Evolutionary conservation across 2,113 vertebrate genomes (phyloP).

Genomic region (Planiliza haematocheilus): DNA sequence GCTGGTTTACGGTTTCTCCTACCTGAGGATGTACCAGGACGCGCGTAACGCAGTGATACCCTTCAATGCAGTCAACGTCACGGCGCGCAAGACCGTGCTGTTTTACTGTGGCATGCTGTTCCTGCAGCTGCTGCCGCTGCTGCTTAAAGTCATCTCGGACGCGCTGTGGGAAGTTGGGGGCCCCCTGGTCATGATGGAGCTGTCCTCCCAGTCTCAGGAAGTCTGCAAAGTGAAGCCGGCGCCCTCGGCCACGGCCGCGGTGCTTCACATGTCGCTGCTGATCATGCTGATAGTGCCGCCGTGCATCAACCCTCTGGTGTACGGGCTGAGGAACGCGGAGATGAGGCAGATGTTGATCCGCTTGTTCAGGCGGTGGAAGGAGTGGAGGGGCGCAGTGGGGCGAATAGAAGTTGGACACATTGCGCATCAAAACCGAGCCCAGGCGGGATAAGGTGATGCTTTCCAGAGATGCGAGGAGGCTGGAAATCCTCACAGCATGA

Average conservation of each 20-base stretch:
- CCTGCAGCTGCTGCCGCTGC: constrained; percentile 72
- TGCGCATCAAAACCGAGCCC: background rate
- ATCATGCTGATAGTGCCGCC: constrained; percentile 63
- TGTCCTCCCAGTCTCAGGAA: background rate
- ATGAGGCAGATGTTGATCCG: constrained; percentile 30
- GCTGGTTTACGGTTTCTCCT: constrained; percentile 62
- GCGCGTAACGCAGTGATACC: constrained; percentile 65
- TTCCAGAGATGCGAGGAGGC: background rate
- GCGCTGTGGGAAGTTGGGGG: constrained; percentile 63
- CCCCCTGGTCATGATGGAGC: constrained; percentile 1
- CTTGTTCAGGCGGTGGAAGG: background rate
- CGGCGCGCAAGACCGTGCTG: constrained; percentile 70
- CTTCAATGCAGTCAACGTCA: constrained; percentile 65
- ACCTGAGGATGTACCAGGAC: constrained; percentile 67
- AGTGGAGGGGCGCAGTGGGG: background rate
- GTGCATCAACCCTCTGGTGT: constrained; percentile 77
- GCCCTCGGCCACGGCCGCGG: constrained; percentile 9
- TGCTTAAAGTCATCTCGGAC: constrained; percentile 64
- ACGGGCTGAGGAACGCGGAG: constrained; percentile 66
- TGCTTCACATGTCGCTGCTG: constrained; percentile 65
- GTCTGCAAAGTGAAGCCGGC: background rate
- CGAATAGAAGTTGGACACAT: background rate
- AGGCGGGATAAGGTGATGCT: constrained; percentile 1
- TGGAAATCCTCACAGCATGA: background rate
- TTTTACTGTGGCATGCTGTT: constrained; percentile 75